These are phyloP conservation scores for Baryphthengus martii DNA, from an alignment of 2,113 vertebrate genomes.

Conservation along the genomic window DNA sequence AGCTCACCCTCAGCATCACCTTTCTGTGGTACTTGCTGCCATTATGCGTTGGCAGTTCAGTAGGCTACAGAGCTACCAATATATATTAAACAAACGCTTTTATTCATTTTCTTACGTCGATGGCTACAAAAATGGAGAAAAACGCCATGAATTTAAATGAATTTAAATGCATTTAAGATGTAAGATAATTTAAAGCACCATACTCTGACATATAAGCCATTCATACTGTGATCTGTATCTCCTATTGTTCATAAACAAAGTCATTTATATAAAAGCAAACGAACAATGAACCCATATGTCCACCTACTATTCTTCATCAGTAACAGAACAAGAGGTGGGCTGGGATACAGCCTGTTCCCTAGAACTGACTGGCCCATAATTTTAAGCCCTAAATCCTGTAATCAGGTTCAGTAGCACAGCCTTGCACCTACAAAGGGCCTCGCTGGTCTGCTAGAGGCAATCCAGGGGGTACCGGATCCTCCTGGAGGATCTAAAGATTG, in stretches of 20 bases:
- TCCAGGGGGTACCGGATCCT: not conserved
- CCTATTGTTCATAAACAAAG: not conserved
- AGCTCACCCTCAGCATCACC: slow-evolving; percentile 28
- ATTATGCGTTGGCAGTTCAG: not conserved
- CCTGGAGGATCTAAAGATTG: not conserved
- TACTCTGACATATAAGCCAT: not conserved
- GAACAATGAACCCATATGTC: not conserved
- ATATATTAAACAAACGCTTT: not conserved
- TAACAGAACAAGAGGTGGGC: not conserved
- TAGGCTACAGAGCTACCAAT: not conserved
- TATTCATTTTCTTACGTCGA: not conserved
- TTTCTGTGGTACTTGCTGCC: not conserved
- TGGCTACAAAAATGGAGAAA: not conserved
- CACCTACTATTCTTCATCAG: not conserved
- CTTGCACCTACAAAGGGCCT: not conserved
- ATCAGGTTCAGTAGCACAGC: not conserved
- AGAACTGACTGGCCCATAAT: not conserved
- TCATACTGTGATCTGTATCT: not conserved
- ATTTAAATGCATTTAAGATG: not conserved
- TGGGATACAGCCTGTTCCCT: not conserved
- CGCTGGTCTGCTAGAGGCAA: not conserved
- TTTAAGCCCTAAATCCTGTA: slow-evolving; percentile 39
- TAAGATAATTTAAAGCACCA: not conserved
- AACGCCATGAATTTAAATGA: not conserved
- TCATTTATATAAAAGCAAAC: not conserved